A percentile compares a stretch with the other conserved stretches of the same genome.
Conservation (phyloP, 1,140 invertebrate species). For the Ceratosolen fusciceps region DNA sequence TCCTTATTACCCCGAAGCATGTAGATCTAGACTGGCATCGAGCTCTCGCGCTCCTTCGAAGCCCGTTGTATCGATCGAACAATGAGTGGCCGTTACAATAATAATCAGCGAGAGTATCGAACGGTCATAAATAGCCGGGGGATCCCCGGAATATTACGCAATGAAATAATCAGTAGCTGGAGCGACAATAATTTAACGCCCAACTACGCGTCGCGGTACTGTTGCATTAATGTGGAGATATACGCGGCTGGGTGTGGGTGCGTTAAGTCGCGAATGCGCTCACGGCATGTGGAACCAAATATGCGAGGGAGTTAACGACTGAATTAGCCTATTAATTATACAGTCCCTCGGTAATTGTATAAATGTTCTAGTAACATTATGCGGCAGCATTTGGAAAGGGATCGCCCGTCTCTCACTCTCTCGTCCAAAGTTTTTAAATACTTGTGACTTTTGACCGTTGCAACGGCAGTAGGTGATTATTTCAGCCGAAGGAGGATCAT, state of each 20-base stretch:
- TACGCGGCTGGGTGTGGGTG: not conserved
- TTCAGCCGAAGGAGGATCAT: not conserved
- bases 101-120: no score
- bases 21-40: no score
- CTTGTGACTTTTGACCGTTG: not conserved
- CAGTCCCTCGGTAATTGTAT: slow-evolving; percentile 61
- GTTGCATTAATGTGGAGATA: slow-evolving; percentile 61
- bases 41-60: no score
- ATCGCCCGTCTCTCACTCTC: not conserved
- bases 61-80: no score
- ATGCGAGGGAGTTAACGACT: slow-evolving; percentile 55
- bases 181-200: slow-evolving; percentile 60
- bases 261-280: slow-evolving; percentile 17
- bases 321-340: slow-evolving; percentile 62
- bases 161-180: slow-evolving; percentile 60
- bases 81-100: no score
- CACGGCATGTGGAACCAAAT: slow-evolving; percentile 40
- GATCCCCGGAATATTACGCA: slow-evolving; percentile 59
- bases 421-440: not conserved
- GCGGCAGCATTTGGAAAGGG: not conserved
- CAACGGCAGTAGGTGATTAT: not conserved
- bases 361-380: slow-evolving; percentile 65
- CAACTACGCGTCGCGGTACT: slow-evolving; percentile 60
- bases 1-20: no score
- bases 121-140: not conserved